Evolutionary conservation across 2,113 vertebrate genomes (phyloP), one percentile per base, ranked within the genome.

Genomic region (Thymallus thymallus): DNA sequence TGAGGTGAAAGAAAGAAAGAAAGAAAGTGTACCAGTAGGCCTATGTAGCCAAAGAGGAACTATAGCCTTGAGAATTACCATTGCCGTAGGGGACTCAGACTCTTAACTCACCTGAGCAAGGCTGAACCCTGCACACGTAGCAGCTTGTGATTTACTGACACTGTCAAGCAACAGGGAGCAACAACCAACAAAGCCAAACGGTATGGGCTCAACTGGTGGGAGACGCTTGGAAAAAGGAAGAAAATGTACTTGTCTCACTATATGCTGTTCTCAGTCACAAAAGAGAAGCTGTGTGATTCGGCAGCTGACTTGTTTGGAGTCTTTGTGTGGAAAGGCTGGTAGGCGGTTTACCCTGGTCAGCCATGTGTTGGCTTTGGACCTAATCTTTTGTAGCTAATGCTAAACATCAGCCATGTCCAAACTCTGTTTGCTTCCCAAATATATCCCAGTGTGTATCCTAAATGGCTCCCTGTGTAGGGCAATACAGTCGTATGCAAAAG

Each of bases 281-380:
- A 81, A 87, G 85, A 76, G 73, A 80, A 30, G 77, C 80, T 78
- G 85, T 90, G 85, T 88, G 75, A 62, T 82, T 73, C 82, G 78
- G 74, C 69, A 26, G 80, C 78, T 77, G 74, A 85, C 80, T 80
- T 88, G 83, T 90, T 85, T 88, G 87, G 72, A 80, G 75, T 85
- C 87, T 87, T 91, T 91, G 87, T 88, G 76, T 72, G 71, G 67
- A 87, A 87, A 86, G 71, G 51, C 68, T 68, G 51, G 67, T 41
- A 41, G 35, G 35, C 35, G 10, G 35, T 41, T 41, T 41, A 41
- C 35, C 24, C 32, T 41, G 66, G 16, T 80, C 80, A 87, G 90
- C 90, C 85, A 88, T 90, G 90, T 88, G 88, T 87, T 90, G 83
- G 74, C 20, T 22, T 22, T 83, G 78, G 74, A 87, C 81, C 81